Evolutionary conservation across 2,113 vertebrate species (phyloP), one percentile per base, ranked within the genome.

Genomic region (Spilogale gracilis): DNA sequence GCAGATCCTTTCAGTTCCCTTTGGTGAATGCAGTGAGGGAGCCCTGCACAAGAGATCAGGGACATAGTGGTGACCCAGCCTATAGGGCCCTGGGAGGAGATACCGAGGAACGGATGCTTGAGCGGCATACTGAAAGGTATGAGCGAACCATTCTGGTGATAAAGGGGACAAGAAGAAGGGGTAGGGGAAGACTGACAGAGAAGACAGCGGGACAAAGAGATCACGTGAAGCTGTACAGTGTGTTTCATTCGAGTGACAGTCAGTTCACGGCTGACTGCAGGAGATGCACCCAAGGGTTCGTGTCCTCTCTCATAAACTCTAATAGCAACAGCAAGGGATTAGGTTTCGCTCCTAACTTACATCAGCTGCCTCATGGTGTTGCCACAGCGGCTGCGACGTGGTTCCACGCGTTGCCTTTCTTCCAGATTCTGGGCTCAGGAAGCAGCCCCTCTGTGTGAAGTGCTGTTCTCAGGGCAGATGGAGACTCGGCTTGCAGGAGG

Each of bases 361-460:
- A 23, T 14, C 9, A 65, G 65, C 82, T 48, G 48, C 50, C 5
- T 30, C 48, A 9, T 48, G 9, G 0, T 65, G 25, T 38, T 18
- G 56, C 54, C 0, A 4, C 0, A 3, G 8, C 38, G 14, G 27
- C 48, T 56, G 0, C 27, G 56, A 63, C 69, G 13, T 17, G 20
- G n/a, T 32, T 65, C 45, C 58, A 4, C 0, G 11, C 16, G 43
- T 48, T n/a, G 12, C 65, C 78, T 43, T 84, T 13, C 30, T 63
- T 50, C 14, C 23, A 18, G 54, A n/a, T 20, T 71, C 76, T 38
- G 30, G 9, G 43, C 52, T 85, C 20, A 65, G 54, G 74, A 69
- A 73, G 14, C 11, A 69, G 32, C 14, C 27, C 50, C 21, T 18
- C 9, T 10, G 2, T 9, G 13, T 25, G 67, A 43, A 48, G 11